Conservation (phyloP, 2,797 vertebrate species). For the Squalus acanthias region DNA sequence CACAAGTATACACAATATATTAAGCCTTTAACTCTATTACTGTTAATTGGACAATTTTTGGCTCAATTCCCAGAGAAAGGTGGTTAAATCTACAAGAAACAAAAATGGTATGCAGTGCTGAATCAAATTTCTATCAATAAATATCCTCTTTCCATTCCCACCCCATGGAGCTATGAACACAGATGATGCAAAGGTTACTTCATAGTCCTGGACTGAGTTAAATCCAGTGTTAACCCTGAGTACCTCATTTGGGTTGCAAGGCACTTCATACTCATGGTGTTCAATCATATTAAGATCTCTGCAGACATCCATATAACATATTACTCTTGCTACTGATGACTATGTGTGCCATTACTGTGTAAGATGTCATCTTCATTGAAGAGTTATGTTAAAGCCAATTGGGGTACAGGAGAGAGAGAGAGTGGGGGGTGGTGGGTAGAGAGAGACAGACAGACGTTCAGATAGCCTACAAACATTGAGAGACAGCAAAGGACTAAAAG, state of each 20-base stretch:
- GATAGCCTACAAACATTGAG: neutral
- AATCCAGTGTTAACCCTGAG: slow-evolving; percentile 41
- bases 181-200: neutral
- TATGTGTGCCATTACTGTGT: neutral
- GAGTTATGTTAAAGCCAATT: slow-evolving; percentile 38
- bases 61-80: neutral
- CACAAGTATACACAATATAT: neutral
- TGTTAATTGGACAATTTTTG: neutral
- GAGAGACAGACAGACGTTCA: neutral
- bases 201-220: neutral
- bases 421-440: too few relatives aligned
- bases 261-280: slow-evolving; percentile 45
- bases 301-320: slow-evolving; percentile 48
- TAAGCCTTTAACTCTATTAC: neutral
- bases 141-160: neutral
- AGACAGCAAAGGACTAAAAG: neutral
- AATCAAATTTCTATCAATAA: neutral
- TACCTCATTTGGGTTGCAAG: slow-evolving; percentile 48
- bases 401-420: slow-evolving; percentile 41
- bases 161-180: neutral
- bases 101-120: neutral
- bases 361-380: slow-evolving; percentile 25
- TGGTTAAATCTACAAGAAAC: neutral
- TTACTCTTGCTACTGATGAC: neutral
- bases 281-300: slow-evolving; percentile 43